phyloP scores from a whole-genome alignment of 2,888 invertebrate genomes.

The Phanerotoma sp. region DNA sequence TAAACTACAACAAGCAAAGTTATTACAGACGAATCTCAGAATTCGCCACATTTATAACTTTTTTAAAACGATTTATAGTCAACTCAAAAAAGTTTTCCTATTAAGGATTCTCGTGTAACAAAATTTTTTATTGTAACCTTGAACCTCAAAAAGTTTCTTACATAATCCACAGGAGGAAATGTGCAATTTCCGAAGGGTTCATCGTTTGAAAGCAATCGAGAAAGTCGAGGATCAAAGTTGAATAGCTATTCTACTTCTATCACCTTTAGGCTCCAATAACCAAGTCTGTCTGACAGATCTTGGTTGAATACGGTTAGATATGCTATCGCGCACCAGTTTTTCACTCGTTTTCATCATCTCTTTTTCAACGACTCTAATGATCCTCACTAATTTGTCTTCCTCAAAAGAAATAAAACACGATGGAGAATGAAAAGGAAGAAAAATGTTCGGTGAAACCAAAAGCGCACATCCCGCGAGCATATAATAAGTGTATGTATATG shows the following conservation, averaged over 20 bases:
- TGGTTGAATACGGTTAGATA: neutral
- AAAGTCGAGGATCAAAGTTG: slow-evolving; percentile 5
- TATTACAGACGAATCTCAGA: no score
- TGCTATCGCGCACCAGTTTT: neutral
- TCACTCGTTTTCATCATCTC: neutral
- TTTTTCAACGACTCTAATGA: slow-evolving; percentile 19
- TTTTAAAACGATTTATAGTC: neutral
- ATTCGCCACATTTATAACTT: no score
- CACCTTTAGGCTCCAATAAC: neutral
- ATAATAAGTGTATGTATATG: no score
- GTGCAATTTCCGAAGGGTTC: slow-evolving; percentile 4
- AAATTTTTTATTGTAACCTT: neutral
- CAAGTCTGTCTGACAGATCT: neutral
- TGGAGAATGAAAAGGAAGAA: neutral
- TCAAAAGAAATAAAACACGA: slow-evolving; percentile 11
- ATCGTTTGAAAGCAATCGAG: slow-evolving; percentile 9
- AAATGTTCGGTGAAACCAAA: neutral
- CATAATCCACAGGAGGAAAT: neutral
- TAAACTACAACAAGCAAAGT: no score
- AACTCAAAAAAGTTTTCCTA: neutral
- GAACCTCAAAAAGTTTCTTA: slow-evolving; percentile 1
- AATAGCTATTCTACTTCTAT: neutral
- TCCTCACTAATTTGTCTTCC: slow-evolving; percentile 18
- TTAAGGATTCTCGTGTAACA: neutral
- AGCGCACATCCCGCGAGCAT: no score